Base-by-base conservation (phyloP, 2,888 invertebrate genomes). In the Sepiola atlantica region DNA sequence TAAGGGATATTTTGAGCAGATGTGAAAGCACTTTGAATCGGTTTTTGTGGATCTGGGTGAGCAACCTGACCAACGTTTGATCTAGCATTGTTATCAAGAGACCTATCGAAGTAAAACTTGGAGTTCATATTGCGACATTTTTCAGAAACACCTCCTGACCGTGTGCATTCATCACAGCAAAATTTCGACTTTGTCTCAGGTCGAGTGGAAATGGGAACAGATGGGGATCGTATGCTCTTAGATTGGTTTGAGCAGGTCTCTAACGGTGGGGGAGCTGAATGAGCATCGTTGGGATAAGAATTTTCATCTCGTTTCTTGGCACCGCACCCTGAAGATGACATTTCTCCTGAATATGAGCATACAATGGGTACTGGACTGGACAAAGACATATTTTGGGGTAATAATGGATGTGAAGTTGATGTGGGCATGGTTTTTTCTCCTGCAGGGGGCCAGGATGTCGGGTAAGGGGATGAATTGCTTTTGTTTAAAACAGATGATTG, bases 131-230 rank as follows among this genome's bases (percentile, higher is more conserved):
- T 45, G 28, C 45, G 10, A 54, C n/a, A 92, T 32, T 55, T 92
- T 92, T 92, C 35, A 1, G 55, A 92, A 55, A 21, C 6, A n/a
- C n/a, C 55, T 20, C 45, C 92, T n/a, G 55, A 92, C 54, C 28
- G 35, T 12, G 54, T 91, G 35, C 91, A 45, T 91, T 91, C 55
- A 92, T 92, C 55, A 55, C 55, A 92, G 45, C 54, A 92, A 54
- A 55, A 92, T n/a, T 54, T 24, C 24, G 55, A 45, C 28, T 55
- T 92, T 10, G 92, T 18, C 16, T 28, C n/a, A 92, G 24, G n/a
- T 92, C 24, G 77, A 77, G 77, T 32, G 32, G n/a, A 77, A 21
- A 77, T 3, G 16, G 77, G 77, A 21, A 32, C 77, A n/a, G 77
- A 77, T 32, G 77, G n/a, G n/a, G 77, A 32, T 4, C n/a, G n/a